Evolutionary conservation across 2,888 invertebrate genomes (phyloP), one percentile per base, ranked within the genome.

Genomic region (Atethmia centrago): DNA sequence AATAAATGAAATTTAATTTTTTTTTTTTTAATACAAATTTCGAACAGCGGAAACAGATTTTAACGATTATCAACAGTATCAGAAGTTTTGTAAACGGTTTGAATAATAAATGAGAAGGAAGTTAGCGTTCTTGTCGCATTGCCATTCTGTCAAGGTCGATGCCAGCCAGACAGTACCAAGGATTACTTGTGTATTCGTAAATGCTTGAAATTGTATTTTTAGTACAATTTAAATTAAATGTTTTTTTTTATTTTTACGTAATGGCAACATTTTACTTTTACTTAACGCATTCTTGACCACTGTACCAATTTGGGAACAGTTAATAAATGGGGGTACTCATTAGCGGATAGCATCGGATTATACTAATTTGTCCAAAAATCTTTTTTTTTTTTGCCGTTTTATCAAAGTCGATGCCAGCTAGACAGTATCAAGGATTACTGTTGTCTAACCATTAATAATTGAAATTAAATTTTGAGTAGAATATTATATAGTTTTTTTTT

Each of bases 141-240:
- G 77, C 73, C 78, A 64, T 84, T 83, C 61, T 40, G 59, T n/a
- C 68, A 84, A 84, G 84, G 79, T 77, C 64, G 66, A 47, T 64
- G 47, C 21, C 40, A 63, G 28, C 25, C 28, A 28, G n/a, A 45
- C 49, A 68, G 42, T 55, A 55, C 61, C 74, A 77, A 80, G 74
- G 77, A 74, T 80, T 71, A 25, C n/a, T 58, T 21, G 53, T 61
- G 14, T 59, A 58, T 58, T 72, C 45, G 36, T 36, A 28, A 61
- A n/a, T 61, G 16, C n/a, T n/a, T 45, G 25, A 45, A 61, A 61
- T 55, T 61, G 10, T 10, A n/a, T 51, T 58, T 63, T 61, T 56
- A 14, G 25, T 42, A 53, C 10, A 47, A n/a, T 64, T 36, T 31
- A n/a, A 31, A 47, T n/a, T 5, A 36, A 36, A 36, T 40, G 0